Conservation (phyloP, 2,888 invertebrate species). For the Papilio demoleus region DNA sequence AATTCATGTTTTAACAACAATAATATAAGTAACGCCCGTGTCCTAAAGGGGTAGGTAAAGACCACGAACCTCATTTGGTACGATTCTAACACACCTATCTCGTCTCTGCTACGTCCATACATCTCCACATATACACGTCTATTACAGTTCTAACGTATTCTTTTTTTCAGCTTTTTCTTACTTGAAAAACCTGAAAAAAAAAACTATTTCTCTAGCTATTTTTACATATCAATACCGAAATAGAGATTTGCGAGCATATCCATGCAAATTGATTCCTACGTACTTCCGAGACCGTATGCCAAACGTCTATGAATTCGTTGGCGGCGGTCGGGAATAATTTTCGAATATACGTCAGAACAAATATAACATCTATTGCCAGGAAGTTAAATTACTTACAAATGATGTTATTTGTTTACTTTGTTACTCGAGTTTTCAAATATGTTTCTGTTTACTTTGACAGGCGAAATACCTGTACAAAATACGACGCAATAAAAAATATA, state of each 20-base stretch:
- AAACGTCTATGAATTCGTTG: slow-evolving; percentile 38
- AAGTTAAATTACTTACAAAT: not conserved
- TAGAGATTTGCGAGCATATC: slow-evolving; percentile 19
- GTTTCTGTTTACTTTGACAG: no score
- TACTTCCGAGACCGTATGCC: slow-evolving; percentile 29
- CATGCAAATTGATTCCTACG: slow-evolving; percentile 37
- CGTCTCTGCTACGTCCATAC: no score
- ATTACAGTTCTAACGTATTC: no score
- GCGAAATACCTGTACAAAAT: no score
- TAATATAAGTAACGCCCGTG: no score
- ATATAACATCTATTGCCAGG: slow-evolving; percentile 22
- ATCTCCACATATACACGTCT: no score
- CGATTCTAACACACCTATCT: no score
- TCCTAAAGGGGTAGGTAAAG: no score
- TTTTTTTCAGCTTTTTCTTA: not conserved
- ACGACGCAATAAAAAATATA: no score
- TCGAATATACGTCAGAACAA: slow-evolving; percentile 34
- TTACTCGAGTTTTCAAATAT: no score
- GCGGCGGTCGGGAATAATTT: slow-evolving; percentile 36
- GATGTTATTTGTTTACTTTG: not conserved
- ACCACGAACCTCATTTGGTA: no score
- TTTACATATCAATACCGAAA: not conserved
- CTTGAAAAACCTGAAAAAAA: not conserved
- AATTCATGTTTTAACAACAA: no score
- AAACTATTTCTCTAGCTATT: not conserved